Evolutionary conservation across 1,140 invertebrate genomes (phyloP), one percentile per base, ranked within the genome.

Genomic region (Meloidogyne floridensis): DNA sequence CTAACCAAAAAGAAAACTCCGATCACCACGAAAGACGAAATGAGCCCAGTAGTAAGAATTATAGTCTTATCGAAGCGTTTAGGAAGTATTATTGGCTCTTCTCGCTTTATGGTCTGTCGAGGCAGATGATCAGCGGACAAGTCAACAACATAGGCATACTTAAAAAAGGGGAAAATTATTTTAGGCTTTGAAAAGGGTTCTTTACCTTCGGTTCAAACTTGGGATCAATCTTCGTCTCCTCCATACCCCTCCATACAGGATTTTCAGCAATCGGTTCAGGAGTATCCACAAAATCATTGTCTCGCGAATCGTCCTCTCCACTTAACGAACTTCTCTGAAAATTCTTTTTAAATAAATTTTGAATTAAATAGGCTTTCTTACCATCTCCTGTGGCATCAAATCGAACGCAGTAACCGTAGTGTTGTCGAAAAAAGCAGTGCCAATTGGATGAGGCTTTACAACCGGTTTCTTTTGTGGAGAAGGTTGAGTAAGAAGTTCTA

Each of bases 351-450:
- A 59, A 15, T 5, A 2, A 15, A 15, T 15, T 59, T 59, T 32
- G 32, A 32, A 15, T 59, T 56, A 11, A 56, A 59, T 4, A 59
- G 6, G 9, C 51, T 8, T 0, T n/a, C 59, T 65, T n/a, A 65
- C 59, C 15, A 65, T n/a, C n/a, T 65, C 59, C n/a, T 65, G 59
- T 0, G 59, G 59, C 59, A 65, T 65, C n/a, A 65, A n/a, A 59
- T 59, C 15, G 7, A n/a, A 65, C n/a, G 59, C 6, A 65, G 59
- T n/a, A 65, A 65, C 59, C 7, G n/a, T 15, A 65, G n/a, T 6
- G n/a, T 65, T 65, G 59, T 65, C 59, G n/a, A 65, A 65, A 65
- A n/a, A 65, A n/a, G 59, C 59, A n/a, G 59, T 65, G 15, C 59
- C 59, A 65, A 65, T 2, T n/a, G 59, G 59, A 65, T 65, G 15